Conservation (phyloP, 2,888 invertebrate species). For the Eupithecia tripunctaria region DNA sequence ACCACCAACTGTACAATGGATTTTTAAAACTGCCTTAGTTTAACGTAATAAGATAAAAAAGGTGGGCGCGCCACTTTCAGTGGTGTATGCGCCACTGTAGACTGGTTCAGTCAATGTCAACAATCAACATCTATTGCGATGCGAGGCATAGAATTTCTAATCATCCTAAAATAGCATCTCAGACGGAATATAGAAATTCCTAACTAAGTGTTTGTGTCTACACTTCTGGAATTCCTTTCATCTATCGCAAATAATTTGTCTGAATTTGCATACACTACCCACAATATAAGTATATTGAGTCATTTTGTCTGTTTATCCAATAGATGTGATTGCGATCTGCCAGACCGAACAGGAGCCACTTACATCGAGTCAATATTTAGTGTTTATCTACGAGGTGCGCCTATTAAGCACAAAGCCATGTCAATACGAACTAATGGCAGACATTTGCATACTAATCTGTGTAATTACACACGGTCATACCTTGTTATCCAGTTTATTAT, state of each 20-base stretch:
- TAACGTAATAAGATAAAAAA: too few relatives aligned
- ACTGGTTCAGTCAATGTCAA: neutral
- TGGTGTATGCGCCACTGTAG: too few relatives aligned
- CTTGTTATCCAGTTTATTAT: constrained; percentile 12
- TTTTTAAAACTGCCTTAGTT: too few relatives aligned
- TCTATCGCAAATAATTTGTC: constrained; percentile 18
- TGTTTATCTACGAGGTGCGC: constrained; percentile 40
- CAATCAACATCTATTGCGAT: neutral
- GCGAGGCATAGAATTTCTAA: neutral
- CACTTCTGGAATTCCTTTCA: constrained; percentile 17
- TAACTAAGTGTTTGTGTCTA: constrained; percentile 3
- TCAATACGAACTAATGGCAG: constrained; percentile 42
- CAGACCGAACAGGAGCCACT: constrained; percentile 43
- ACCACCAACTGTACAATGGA: too few relatives aligned
- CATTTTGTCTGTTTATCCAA: constrained; percentile 36
- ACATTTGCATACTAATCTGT: constrained; percentile 43
- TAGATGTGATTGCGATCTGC: constrained; percentile 37
- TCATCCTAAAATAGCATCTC: neutral
- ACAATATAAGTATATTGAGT: constrained; percentile 20
- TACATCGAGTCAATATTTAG: constrained; percentile 40
- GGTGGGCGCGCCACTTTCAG: too few relatives aligned
- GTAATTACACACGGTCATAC: constrained; percentile 18
- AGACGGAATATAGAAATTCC: constrained; percentile 1
- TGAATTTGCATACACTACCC: constrained; percentile 15
- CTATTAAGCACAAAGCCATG: constrained; percentile 39